Evolutionary conservation across 1,140 invertebrate genomes (phyloP).

Genomic region (Bombus waltoni): DNA sequence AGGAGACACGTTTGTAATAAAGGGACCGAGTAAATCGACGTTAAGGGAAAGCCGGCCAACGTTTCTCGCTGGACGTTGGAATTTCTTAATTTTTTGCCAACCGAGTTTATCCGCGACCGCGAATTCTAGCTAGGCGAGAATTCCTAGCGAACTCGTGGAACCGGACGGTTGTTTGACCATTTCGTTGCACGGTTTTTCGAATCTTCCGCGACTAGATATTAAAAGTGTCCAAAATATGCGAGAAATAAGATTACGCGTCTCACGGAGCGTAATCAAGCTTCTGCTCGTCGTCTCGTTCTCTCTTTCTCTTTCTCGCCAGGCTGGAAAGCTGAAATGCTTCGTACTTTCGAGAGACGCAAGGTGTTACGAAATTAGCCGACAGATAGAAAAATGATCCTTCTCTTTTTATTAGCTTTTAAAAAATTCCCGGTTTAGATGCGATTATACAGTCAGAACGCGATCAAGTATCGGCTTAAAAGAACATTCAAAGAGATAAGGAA

Average conservation of each 20-base stretch:
- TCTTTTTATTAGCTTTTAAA: background rate
- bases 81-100: constrained; percentile 28
- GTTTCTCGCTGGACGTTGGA: background rate
- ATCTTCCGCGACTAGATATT: background rate
- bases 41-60: background rate
- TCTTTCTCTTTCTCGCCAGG: no score
- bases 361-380: background rate
- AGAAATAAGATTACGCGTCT: constrained; percentile 33
- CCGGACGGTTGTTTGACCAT: background rate
- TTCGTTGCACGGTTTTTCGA: background rate
- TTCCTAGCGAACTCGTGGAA: background rate
- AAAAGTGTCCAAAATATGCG: constrained; percentile 5
- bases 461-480: no score
- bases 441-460: no score
- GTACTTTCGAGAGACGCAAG: background rate
- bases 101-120: constrained; percentile 3
- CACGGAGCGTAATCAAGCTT: background rate
- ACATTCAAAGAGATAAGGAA: no score
- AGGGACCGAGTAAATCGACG: constrained; percentile 36
- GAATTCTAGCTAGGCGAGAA: background rate
- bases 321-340: background rate
- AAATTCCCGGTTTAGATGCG: background rate
- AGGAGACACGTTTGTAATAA: constrained; percentile 23
- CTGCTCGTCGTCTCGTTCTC: background rate
- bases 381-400: background rate